Conservation (phyloP, 2,113 vertebrate genomes). For the Siniperca chuatsi region DNA sequence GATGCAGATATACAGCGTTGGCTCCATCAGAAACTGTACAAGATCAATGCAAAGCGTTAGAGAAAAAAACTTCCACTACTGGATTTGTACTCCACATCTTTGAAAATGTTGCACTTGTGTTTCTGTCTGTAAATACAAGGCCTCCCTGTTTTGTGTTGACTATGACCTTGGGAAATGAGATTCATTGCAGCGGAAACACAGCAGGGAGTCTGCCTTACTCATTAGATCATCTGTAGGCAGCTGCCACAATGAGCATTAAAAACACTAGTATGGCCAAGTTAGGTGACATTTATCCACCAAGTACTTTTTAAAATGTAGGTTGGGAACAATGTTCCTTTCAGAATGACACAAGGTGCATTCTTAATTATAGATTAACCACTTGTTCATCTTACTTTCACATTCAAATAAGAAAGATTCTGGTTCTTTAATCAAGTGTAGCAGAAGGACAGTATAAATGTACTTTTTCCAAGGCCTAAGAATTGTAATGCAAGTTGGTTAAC, state of each 20-base stretch:
- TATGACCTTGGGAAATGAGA: conserved; percentile 40
- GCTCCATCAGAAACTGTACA: background rate
- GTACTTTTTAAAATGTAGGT: conserved; percentile 1
- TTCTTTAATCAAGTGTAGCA: too few species aligned
- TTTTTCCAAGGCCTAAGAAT: too few species aligned
- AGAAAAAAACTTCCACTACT: background rate
- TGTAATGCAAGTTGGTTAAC: too few species aligned
- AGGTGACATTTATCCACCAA: conserved; percentile 15
- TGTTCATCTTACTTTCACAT: background rate
- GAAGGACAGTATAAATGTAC: background rate
- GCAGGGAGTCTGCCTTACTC: conserved; percentile 22
- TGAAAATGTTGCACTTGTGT: background rate
- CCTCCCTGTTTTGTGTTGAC: background rate
- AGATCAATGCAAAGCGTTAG: background rate
- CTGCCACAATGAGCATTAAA: conserved; percentile 27
- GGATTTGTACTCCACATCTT: background rate
- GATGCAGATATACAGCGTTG: background rate
- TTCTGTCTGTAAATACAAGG: conserved; percentile 14
- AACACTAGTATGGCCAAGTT: background rate
- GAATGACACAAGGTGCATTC: background rate
- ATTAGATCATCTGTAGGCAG: conserved; percentile 8
- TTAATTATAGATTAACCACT: background rate
- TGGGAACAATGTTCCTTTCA: background rate
- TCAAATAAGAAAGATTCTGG: background rate
- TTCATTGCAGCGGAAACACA: conserved; percentile 12